Base-by-base conservation (phyloP, 1,140 invertebrate genomes). In the Hyposmocoma kahamanoa region DNA sequence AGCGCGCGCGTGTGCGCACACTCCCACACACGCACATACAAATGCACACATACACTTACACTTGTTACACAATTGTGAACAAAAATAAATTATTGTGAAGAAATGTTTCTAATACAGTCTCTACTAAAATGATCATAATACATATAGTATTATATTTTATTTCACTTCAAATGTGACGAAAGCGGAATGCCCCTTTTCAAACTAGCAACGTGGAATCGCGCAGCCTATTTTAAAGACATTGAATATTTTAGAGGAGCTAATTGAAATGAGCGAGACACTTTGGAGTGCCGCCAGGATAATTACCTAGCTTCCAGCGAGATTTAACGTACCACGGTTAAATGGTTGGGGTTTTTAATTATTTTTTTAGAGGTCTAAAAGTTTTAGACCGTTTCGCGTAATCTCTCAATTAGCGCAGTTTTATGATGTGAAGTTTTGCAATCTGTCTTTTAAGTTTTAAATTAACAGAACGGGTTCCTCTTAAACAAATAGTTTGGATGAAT, bases 181-280 rank as follows among this genome's bases (percentile, higher is more conserved):
- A n/a, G n/a, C n/a, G n/a, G n/a, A n/a, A n/a, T 72, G 73, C 62
- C 58, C 55, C 50, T 30, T 22, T n/a, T n/a, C n/a, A n/a, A n/a
- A n/a, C n/a, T n/a, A n/a, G n/a, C 50, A 54, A 57, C 64, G 61
- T 66, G 62, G 68, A 68, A 72, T 77, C 67, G 69, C 65, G 68
- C 50, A 75, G 78, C 81, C 81, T 84, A 84, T 84, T 84, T 78
- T 83, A 76, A 84, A 76, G 74, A 81, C 81, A 84, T 84, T 84
- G 81, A 84, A 84, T 84, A 84, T 84, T 84, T 83, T 83, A 84
- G 74, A 76, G 18, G 72, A 74, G 64, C 81, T 84, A 84, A 84
- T 85, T 85, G 82, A 85, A 85, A 83, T 81, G 79, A 79, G 75
- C 73, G 67, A 61, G 76, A 79, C 79, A 80, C 73, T 82, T 79